Evolutionary conservation across 2,113 vertebrate genomes (phyloP).

Genomic region (Alectura lathami): DNA sequence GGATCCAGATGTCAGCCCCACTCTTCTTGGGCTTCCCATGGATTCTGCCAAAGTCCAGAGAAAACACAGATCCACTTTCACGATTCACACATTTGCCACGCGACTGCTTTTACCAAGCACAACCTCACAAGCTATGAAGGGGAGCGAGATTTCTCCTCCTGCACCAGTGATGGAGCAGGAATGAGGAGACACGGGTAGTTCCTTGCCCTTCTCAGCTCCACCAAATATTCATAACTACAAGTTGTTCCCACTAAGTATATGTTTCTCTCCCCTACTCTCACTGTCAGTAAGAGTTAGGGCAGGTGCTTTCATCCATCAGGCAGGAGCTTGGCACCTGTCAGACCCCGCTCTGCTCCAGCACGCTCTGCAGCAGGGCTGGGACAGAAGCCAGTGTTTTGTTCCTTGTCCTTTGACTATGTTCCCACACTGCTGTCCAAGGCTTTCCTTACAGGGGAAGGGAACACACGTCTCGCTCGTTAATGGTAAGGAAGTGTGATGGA

Average conservation of each 20-base stretch:
- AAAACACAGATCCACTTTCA: background rate
- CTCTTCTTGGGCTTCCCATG: background rate
- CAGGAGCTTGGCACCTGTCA: background rate
- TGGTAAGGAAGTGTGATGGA: background rate
- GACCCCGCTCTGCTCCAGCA: background rate
- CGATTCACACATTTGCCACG: background rate
- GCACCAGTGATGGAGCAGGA: fast-evolving
- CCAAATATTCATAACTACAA: background rate
- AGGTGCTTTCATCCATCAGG: background rate
- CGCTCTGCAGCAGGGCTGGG: background rate
- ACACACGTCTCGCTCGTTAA: fast-evolving
- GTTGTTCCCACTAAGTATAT: background rate
- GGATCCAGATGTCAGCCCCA: background rate
- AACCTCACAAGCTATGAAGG: background rate
- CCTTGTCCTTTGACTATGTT: background rate
- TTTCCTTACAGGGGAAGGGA: background rate
- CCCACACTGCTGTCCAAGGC: background rate
- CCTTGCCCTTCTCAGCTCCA: background rate
- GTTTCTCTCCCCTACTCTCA: background rate
- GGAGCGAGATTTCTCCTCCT: background rate
- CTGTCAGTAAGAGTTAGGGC: background rate
- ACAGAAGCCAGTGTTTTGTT: background rate
- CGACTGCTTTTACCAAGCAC: background rate
- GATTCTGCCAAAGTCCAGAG: no score
- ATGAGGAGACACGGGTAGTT: no score